Percentiles rank a stretch among this genome's conserved stretches.
These are phyloP conservation scores for Zaprionus lineosus DNA, from an alignment of 2,888 invertebrate genomes.

Conservation along the genomic window DNA sequence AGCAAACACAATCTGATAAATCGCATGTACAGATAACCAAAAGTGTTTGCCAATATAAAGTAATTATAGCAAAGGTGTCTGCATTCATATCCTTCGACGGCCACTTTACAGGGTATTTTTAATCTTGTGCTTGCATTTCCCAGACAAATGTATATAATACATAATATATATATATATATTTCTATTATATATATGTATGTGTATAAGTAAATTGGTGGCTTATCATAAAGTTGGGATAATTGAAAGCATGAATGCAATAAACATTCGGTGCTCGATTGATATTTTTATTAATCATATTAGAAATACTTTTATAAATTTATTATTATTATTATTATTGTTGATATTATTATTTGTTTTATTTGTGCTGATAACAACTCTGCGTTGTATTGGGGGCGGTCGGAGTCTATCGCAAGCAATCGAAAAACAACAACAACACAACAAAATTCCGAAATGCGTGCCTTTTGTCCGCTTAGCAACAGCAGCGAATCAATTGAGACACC, in stretches of 20 bases:
- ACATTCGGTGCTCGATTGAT: conserved; percentile 35
- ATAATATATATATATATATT: too few species aligned
- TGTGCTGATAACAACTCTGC: conserved; percentile 39
- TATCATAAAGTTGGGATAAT: conserved; percentile 21
- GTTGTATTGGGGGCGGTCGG: conserved; percentile 31
- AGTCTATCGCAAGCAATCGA: conserved; percentile 19
- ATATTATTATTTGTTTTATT: conserved; percentile 4
- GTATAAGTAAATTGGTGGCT: conserved; percentile 14
- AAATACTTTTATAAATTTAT: background rate
- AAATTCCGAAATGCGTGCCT: conserved; percentile 8
- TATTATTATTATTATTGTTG: conserved; percentile 2
- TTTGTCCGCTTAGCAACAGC: conserved; percentile 32
- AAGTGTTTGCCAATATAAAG: too few species aligned
- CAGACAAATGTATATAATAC: too few species aligned
- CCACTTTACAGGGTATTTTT: too few species aligned
- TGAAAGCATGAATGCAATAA: conserved; percentile 45
- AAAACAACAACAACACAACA: background rate
- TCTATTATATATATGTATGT: background rate
- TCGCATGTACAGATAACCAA: too few species aligned
- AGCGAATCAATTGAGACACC: conserved; percentile 18
- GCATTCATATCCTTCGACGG: too few species aligned
- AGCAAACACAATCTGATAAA: too few species aligned
- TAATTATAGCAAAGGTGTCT: too few species aligned
- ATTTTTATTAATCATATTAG: conserved; percentile 3
- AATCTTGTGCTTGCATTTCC: too few species aligned